Evolutionary conservation across 1,140 invertebrate genomes (phyloP).

Genomic region (Calliopsis andreniformis): DNA sequence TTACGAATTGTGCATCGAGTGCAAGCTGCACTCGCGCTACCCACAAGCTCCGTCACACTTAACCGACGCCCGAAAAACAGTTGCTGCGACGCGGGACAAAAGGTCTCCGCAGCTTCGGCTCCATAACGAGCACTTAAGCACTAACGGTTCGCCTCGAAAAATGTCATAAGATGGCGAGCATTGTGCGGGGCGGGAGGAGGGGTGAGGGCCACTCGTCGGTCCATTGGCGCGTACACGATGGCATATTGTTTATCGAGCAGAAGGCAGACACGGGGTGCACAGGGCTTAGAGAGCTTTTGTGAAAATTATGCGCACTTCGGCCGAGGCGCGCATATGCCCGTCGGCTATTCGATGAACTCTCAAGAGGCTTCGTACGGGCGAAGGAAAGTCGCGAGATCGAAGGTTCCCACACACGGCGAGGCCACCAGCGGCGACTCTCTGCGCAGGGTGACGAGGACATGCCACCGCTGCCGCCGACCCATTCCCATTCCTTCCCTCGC

Average conservation of each 20-base stretch:
- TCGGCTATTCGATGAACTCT: slow-evolving; percentile 50
- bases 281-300: slow-evolving; percentile 60
- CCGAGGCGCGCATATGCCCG: slow-evolving; percentile 50
- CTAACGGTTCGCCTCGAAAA: slow-evolving; percentile 75
- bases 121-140: slow-evolving; percentile 76
- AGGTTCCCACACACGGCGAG: slow-evolving; percentile 74
- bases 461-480: slow-evolving; percentile 26
- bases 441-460: slow-evolving; percentile 42
- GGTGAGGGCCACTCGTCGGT: slow-evolving; percentile 69
- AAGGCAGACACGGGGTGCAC: slow-evolving; percentile 55
- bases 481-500: slow-evolving; percentile 48
- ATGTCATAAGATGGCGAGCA: slow-evolving; percentile 75
- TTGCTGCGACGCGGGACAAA: slow-evolving; percentile 59
- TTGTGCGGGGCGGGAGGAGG: slow-evolving; percentile 64
- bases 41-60: slow-evolving; percentile 17
- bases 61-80: slow-evolving; percentile 62
- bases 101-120: slow-evolving; percentile 51
- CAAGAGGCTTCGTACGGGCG: slow-evolving; percentile 37
- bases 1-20: slow-evolving; percentile 21
- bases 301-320: slow-evolving; percentile 55
- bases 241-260: slow-evolving; percentile 78
- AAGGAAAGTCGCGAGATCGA: slow-evolving; percentile 46
- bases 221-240: slow-evolving; percentile 79
- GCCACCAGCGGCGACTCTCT: slow-evolving; percentile 66
- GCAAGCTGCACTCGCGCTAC: neutral